These are phyloP conservation scores for Megalopta genalis DNA, from an alignment of 1,140 invertebrate genomes.

Conservation along the genomic window DNA sequence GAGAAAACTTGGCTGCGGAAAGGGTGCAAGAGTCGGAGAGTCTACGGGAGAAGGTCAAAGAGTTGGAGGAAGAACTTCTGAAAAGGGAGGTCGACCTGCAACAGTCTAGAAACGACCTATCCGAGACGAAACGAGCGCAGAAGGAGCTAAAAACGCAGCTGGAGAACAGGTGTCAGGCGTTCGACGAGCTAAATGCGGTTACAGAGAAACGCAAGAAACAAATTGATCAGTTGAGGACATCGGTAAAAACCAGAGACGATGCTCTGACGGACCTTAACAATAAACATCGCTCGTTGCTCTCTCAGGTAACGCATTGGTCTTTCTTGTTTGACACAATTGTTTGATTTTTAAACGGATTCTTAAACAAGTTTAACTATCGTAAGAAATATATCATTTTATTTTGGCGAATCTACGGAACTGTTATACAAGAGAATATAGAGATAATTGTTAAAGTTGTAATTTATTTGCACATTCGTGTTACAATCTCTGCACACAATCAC, in stretches of 20 bases:
- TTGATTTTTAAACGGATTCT: no score
- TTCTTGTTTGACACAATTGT: no score
- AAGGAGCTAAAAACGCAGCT: constrained; percentile 71
- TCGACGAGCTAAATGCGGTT: constrained; percentile 69
- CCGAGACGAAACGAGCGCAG: constrained; percentile 72
- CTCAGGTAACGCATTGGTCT: constrained; percentile 66
- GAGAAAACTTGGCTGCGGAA: constrained; percentile 67
- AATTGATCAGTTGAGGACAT: constrained; percentile 72
- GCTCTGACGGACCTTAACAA: constrained; percentile 76
- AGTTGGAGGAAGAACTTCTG: constrained; percentile 77
- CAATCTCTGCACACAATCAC: no score
- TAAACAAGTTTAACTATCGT: no score
- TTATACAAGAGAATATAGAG: no score
- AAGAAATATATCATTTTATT: no score
- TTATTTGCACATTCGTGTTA: no score
- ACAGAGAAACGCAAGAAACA: constrained; percentile 77
- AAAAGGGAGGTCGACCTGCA: constrained; percentile 69
- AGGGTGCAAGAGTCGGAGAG: constrained; percentile 67
- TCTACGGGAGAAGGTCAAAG: constrained; percentile 69
- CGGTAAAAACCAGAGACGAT: constrained; percentile 75
- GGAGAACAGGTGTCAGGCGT: constrained; percentile 71
- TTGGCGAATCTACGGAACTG: no score
- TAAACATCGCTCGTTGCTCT: constrained; percentile 73
- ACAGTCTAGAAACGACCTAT: constrained; percentile 70
- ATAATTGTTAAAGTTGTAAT: no score